phyloP scores from a whole-genome alignment of 2,113 vertebrate genomes.

The Nansenia antarctica region DNA sequence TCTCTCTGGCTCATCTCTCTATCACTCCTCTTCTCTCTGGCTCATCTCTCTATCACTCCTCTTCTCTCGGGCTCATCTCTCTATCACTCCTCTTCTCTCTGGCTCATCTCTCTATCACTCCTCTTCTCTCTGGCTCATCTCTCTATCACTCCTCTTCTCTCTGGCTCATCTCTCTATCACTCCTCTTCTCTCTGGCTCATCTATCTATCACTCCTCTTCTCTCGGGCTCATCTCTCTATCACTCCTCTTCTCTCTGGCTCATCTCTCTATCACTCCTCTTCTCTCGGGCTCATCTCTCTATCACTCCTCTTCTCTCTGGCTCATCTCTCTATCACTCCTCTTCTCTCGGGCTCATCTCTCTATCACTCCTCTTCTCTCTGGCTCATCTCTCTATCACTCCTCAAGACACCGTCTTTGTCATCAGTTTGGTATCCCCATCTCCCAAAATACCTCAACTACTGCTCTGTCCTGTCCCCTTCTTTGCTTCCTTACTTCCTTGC shows the following conservation, averaged over 20 bases:
- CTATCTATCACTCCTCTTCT: neutral
- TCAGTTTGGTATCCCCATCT: neutral
- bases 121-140: too few relatives aligned
- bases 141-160: neutral
- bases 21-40: neutral
- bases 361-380: neutral
- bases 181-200: neutral
- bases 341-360: neutral
- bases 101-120: slow-evolving; percentile 1
- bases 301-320: neutral
- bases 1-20: too few relatives aligned
- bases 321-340: neutral
- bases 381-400: too few relatives aligned
- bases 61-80: neutral
- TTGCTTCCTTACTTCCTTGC: neutral
- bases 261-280: too few relatives aligned
- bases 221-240: neutral
- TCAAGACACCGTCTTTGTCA: too few relatives aligned
- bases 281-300: too few relatives aligned
- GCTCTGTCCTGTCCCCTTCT: neutral
- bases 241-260: neutral
- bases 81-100: neutral
- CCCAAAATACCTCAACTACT: neutral
- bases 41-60: too few relatives aligned
- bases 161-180: too few relatives aligned